Base-by-base conservation (phyloP, 2,113 vertebrate species). In the Caretta caretta region DNA sequence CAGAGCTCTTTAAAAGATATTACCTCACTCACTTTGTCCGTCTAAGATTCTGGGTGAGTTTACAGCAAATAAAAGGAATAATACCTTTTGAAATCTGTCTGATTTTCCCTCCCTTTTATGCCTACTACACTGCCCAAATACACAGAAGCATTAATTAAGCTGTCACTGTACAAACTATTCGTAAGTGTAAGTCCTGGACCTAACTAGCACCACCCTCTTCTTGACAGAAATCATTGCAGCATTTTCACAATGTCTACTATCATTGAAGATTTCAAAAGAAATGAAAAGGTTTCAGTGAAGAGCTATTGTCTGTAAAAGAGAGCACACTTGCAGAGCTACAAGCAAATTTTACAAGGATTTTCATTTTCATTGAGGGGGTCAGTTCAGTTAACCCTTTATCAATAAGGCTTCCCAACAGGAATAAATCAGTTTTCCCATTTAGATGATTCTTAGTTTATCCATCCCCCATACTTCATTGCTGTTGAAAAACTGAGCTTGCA, bases 341-440 rank as follows among this genome's bases (percentile, higher is more conserved):
- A 83, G 14, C 10, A 80, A 75, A 94, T 87, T 80, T 96, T 89
- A 90, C 29, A 83, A n/a, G 54, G 19, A 83, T 83, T 93, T 89
- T 94, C 89, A 93, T 75, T 38, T 38, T 90, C 91, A 88, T 54
- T 86, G 48, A 90, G 62, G 38, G 65, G 72, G 83, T 83, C 76
- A 86, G 42, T 82, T 94, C 65, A 24, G 72, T 84, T 94, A 91
- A 92, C 86, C 38, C 51, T 96, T 96, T 86, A 92, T 92, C 87
- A 84, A 5, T 53, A 84, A 76, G 78, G 17, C 29, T 94, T 46
- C 85, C 42, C 24, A 75, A 86, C 42, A 82, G 35, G 13, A 95
- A 92, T 72, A 86, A 20, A 65, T 35, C 22, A n/a, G 11, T 88
- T 90, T 97, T 86, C 87, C 80, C 85, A 24, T 50, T 57, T 57